Evolutionary conservation across 2,888 invertebrate genomes (phyloP).

Genomic region (Cataglyphis albicans): DNA sequence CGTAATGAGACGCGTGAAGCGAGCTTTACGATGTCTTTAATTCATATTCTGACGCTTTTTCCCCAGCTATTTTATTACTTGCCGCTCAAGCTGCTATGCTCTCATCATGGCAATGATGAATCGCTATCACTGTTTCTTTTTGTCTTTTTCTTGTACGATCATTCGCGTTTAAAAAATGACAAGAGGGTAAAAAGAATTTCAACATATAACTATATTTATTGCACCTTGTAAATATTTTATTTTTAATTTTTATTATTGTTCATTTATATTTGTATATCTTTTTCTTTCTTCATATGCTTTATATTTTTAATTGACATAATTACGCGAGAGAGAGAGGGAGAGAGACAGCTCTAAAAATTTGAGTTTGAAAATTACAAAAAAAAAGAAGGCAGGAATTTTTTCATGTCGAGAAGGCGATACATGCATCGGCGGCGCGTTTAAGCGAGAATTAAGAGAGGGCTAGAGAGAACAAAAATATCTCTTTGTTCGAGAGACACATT

Average conservation of each 20-base stretch:
- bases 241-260: background rate
- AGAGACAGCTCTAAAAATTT: background rate
- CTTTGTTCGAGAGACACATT: conserved; percentile 58
- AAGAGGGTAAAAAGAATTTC: background rate
- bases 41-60: conserved; percentile 24
- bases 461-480: conserved; percentile 60
- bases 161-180: background rate
- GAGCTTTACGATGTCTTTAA: conserved; percentile 16
- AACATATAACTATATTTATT: background rate
- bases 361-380: background rate
- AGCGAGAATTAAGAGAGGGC: background rate
- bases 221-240: background rate
- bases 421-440: background rate
- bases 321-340: background rate
- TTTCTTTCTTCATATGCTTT: background rate
- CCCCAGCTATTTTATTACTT: background rate
- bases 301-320: background rate
- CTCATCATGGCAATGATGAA: background rate
- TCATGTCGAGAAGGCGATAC: background rate
- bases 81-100: background rate
- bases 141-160: background rate
- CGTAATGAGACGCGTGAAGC: background rate
- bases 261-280: background rate
- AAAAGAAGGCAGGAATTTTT: background rate
- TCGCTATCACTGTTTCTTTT: background rate